Percentiles rank a stretch among this genome's conserved stretches.
These are phyloP conservation scores for Pyrgilauda ruficollis DNA, from an alignment of 2,113 vertebrate species.

Conservation along the genomic window DNA sequence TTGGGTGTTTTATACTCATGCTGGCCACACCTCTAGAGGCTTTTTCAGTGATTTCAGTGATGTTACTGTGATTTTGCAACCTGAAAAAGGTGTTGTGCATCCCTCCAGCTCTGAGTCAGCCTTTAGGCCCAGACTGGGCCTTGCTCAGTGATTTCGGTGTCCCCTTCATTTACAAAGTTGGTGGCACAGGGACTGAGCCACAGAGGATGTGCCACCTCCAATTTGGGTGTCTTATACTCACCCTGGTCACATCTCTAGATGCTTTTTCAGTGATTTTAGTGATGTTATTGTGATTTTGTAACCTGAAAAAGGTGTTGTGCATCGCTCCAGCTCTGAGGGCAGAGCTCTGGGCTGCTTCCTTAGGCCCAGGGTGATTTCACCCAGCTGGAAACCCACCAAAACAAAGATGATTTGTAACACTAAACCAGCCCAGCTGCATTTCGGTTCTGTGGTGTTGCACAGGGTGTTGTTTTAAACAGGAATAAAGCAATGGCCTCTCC, in stretches of 20 bases:
- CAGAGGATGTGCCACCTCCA: not conserved
- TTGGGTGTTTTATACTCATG: accelerated
- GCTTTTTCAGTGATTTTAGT: not conserved
- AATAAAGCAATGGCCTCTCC: not conserved
- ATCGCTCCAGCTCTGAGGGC: not conserved
- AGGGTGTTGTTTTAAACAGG: accelerated
- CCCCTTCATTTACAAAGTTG: no score
- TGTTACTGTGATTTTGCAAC: accelerated
- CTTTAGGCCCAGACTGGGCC: not conserved
- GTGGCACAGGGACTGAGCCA: not conserved
- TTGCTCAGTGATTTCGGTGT: accelerated
- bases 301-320: not conserved
- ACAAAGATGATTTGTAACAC: not conserved
- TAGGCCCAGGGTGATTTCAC: not conserved
- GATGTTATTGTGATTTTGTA: accelerated
- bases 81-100: not conserved
- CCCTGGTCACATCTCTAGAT: accelerated
- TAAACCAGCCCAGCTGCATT: accelerated
- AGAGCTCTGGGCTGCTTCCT: not conserved
- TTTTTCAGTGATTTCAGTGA: not conserved
- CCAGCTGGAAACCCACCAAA: not conserved
- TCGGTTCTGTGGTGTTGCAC: accelerated
- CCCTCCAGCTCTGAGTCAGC: not conserved
- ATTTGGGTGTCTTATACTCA: accelerated
- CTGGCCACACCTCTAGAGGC: not conserved